These are phyloP conservation scores for Cyaniris semiargus DNA, from an alignment of 2,888 invertebrate species.

Conservation along the genomic window DNA sequence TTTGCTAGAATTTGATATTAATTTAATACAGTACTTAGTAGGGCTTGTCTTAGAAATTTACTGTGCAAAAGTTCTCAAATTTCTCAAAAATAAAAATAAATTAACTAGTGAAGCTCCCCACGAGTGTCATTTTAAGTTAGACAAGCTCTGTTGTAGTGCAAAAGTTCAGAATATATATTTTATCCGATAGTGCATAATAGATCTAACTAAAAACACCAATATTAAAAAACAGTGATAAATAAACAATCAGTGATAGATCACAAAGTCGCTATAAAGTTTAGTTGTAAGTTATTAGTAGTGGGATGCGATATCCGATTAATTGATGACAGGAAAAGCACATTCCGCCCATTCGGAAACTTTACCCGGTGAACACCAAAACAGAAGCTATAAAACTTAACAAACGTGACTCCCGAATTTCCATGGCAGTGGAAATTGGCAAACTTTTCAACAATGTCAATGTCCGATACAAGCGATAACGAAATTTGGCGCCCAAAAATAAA, in stretches of 20 bases:
- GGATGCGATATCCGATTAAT: background rate
- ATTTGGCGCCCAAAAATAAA: background rate
- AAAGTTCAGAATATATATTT: no score
- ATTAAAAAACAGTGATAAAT: background rate
- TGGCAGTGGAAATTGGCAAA: background rate
- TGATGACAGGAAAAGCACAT: background rate
- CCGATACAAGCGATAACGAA: background rate
- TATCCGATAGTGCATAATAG: no score
- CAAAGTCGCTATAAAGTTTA: background rate
- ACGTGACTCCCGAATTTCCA: background rate
- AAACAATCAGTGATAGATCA: constrained; percentile 1
- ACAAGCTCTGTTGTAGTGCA: no score
- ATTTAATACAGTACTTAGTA: no score
- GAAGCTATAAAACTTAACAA: background rate
- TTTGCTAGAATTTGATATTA: no score
- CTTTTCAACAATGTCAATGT: background rate
- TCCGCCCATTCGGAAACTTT: background rate
- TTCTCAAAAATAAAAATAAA: no score
- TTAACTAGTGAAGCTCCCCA: no score
- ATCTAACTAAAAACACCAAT: no score
- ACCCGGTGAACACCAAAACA: background rate
- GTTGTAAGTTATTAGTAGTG: no score
- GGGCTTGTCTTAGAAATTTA: no score
- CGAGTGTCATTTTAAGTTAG: no score
- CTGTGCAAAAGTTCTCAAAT: no score